These are phyloP conservation scores for Pionites leucogaster DNA, from an alignment of 2,113 vertebrate species.

Conservation along the genomic window DNA sequence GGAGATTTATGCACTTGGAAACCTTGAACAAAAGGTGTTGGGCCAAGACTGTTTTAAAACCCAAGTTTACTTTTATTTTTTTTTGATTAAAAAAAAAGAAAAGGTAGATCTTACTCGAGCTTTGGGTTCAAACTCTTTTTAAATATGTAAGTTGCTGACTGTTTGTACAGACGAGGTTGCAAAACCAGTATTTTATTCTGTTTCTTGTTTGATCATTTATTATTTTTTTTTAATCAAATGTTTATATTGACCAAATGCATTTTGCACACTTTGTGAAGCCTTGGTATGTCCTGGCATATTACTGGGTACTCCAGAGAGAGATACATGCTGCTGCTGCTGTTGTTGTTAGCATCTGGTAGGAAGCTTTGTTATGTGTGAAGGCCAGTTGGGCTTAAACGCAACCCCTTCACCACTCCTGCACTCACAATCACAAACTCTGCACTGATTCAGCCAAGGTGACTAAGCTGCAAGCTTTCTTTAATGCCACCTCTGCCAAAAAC, in stretches of 20 bases:
- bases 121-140: conserved; percentile 78
- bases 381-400: conserved; percentile 36
- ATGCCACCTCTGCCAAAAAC: conserved; percentile 71
- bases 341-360: conserved; percentile 68
- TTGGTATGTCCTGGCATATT: conserved; percentile 87
- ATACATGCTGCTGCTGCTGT: conserved; percentile 74
- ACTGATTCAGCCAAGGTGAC: conserved; percentile 52
- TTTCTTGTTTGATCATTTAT: conserved; percentile 68
- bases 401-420: conserved; percentile 72
- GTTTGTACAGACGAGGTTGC: conserved; percentile 77
- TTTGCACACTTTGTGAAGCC: conserved; percentile 95
- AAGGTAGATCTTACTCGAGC: conserved; percentile 80
- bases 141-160: conserved; percentile 79
- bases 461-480: conserved; percentile 65
- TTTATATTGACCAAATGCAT: conserved; percentile 94
- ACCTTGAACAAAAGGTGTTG: conserved; percentile 77
- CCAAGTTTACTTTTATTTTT: conserved; percentile 74
- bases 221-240: conserved; percentile 70
- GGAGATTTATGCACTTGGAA: conserved; percentile 73
- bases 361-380: conserved; percentile 61
- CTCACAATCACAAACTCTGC: conserved; percentile 73
- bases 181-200: conserved; percentile 81
- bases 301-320: conserved; percentile 80
- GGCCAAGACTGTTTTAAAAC: conserved; percentile 78
- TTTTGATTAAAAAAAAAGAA: conserved; percentile 5